Evolutionary conservation across 1,140 invertebrate species (phyloP), one percentile per base, ranked within the genome.

Genomic region (Diorhabda carinulata): DNA sequence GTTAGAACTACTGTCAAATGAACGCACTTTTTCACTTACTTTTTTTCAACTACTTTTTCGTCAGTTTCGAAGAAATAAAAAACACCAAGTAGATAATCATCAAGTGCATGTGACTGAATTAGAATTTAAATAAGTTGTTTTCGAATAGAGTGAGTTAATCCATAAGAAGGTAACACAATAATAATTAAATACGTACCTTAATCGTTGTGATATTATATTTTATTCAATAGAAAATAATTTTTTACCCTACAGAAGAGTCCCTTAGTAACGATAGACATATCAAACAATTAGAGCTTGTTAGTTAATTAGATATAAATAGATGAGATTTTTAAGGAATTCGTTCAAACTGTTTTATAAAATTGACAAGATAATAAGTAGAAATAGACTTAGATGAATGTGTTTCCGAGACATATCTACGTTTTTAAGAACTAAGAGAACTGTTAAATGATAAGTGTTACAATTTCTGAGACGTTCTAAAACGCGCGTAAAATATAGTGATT

Each of bases 121-220:
- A 25, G 25, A 25, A 25, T 3, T 52, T 52, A 52, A 52, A 8
- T n/a, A 8, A 52, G n/a, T 52, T n/a, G 47, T 52, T 52, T 3
- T 52, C 47, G 3, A 42, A 60, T 60, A 67, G 61, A 63, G 61
- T 63, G 61, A 63, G 43, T 43, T 63, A 10, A 63, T 10, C 6
- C 9, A 43, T 43, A 10, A 61, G 42, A 43, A 61, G 42, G 25
- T 61, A 40, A 70, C 61, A 25, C 25, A 65, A 64, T 52, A 52
- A 59, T 64, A 56, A 69, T 25, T 25, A 58, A 68, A 71, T 66
- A 70, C 72, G 72, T 73, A 73, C 72, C 69, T 71, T 67, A 73
- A 71, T 58, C 43, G 68, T 73, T 73, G 72, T 73, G 72, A 73
- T 73, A 73, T 66, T 56, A 52, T 52, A 25, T 68, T 68, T 68